These are phyloP conservation scores for Pandemis heparana DNA, from an alignment of 2,888 invertebrate species.

Conservation along the genomic window DNA sequence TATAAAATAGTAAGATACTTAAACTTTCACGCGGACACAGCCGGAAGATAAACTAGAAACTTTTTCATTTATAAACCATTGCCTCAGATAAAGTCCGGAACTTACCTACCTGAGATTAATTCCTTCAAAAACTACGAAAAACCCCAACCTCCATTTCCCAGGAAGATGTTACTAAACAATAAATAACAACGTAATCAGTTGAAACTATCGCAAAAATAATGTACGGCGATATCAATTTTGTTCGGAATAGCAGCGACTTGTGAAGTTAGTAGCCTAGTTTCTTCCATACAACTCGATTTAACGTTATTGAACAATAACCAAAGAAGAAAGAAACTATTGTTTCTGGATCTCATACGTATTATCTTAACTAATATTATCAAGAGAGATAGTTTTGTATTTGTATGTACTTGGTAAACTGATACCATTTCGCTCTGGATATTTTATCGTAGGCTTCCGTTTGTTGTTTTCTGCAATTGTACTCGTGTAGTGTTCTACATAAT, in stretches of 20 bases:
- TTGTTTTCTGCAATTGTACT: not conserved
- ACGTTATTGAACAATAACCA: conserved; percentile 42
- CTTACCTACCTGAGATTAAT: conserved; percentile 7
- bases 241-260: conserved; percentile 30
- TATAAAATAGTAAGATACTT: not conserved
- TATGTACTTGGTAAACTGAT: conserved; percentile 15
- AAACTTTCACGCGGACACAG: not conserved
- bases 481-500: no score
- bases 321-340: conserved; percentile 41
- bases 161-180: conserved; percentile 25
- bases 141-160: not conserved
- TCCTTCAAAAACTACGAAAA: conserved; percentile 16
- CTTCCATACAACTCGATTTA: conserved; percentile 39
- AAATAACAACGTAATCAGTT: conserved; percentile 37
- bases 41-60: conserved; percentile 3
- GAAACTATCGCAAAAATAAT: conserved; percentile 39
- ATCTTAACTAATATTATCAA: conserved; percentile 43
- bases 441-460: conserved; percentile 1
- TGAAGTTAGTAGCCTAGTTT: conserved; percentile 40
- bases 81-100: conserved; percentile 4
- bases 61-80: conserved; percentile 23
- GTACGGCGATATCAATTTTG: conserved; percentile 41
- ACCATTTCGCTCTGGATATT: conserved; percentile 8
- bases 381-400: conserved; percentile 30
- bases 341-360: conserved; percentile 42